Evolutionary conservation across 2,113 vertebrate genomes (phyloP).

Genomic region (Oryctolagus cuniculus): DNA sequence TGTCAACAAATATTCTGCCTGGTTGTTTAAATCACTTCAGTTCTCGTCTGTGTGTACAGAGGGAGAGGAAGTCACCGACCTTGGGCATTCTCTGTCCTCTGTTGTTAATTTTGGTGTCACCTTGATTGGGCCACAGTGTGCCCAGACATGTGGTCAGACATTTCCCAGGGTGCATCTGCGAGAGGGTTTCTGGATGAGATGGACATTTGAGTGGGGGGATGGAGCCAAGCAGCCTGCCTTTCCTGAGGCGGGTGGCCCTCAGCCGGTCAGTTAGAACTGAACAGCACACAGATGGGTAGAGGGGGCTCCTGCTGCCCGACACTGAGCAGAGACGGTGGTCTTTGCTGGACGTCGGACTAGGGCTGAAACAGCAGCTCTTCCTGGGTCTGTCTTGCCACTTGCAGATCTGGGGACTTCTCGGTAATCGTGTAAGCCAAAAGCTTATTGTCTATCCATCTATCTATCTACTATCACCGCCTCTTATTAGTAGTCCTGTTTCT

Average conservation of each 20-base stretch:
- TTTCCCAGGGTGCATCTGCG: not conserved
- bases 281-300: not conserved
- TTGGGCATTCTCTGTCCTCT: not conserved
- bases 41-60: not conserved
- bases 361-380: not conserved
- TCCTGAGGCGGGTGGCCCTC: not conserved
- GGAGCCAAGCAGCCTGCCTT: not conserved
- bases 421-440: not conserved
- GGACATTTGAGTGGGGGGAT: not conserved
- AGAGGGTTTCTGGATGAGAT: not conserved
- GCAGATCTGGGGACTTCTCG: not conserved
- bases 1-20: rapidly evolving
- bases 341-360: not conserved
- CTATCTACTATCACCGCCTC: no score
- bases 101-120: not conserved
- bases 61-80: not conserved
- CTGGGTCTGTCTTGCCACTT: not conserved
- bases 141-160: not conserved
- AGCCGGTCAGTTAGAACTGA: not conserved
- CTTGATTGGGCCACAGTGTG: not conserved
- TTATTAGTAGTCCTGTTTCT: not conserved
- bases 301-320: not conserved
- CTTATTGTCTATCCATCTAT: no score
- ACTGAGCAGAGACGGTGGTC: no score
- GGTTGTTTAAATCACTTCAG: not conserved